Percentiles rank a stretch among this genome's conserved stretches.
These are phyloP conservation scores for Sinella curviseta DNA, from an alignment of 1,140 invertebrate species.

Conservation along the genomic window DNA sequence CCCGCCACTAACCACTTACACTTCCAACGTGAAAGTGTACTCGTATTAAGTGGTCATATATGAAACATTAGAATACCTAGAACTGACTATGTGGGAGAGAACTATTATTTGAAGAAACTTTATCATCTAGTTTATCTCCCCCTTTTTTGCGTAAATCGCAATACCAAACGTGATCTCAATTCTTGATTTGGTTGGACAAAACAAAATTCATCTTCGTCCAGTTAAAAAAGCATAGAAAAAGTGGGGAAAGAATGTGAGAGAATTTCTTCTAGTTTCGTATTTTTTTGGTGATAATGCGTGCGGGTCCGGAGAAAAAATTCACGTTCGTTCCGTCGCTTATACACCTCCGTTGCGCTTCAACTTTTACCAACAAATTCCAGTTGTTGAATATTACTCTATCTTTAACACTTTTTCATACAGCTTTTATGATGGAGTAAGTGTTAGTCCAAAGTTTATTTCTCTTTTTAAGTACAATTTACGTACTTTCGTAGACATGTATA, in stretches of 20 bases:
- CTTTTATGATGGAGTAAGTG: neutral
- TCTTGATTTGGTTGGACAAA: slow-evolving; percentile 33
- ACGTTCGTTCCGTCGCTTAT: no score
- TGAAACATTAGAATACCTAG: no score
- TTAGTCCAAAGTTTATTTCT: neutral
- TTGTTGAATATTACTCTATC: neutral
- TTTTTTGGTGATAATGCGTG: no score
- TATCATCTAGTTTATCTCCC: slow-evolving; percentile 41
- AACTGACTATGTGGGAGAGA: slow-evolving; percentile 17
- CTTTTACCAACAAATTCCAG: neutral
- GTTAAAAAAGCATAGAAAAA: no score
- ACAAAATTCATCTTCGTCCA: neutral
- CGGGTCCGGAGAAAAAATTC: no score
- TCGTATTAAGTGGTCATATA: neutral
- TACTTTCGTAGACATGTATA: no score
- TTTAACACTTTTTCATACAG: neutral
- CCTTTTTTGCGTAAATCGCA: slow-evolving; percentile 44
- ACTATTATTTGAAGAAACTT: slow-evolving; percentile 29
- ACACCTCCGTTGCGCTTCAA: no score
- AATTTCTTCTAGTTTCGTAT: no score
- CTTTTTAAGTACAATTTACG: neutral
- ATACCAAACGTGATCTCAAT: slow-evolving; percentile 40
- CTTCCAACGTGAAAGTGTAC: neutral
- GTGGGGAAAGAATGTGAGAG: no score
- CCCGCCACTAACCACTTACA: neutral